These are phyloP conservation scores for Xestoiulus laeticollis DNA, from an alignment of 2,888 invertebrate species.

Conservation along the genomic window DNA sequence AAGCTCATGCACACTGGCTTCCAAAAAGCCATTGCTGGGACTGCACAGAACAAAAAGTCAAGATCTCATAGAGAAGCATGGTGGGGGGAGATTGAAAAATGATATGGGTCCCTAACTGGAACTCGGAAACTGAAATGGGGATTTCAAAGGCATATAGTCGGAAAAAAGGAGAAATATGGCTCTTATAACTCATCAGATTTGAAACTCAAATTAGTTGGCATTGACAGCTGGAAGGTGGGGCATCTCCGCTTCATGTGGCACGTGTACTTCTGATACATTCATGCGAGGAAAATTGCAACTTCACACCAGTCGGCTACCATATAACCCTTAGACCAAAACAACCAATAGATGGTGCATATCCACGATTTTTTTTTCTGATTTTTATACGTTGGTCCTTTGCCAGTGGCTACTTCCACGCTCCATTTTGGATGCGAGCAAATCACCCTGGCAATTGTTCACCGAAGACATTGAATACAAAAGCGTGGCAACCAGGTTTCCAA, in stretches of 20 bases:
- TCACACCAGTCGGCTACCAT: constrained; percentile 17
- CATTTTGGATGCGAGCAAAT: constrained; percentile 44
- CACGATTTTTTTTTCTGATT: neutral
- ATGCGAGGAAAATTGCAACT: constrained; percentile 7
- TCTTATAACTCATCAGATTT: constrained; percentile 39
- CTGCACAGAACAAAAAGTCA: neutral
- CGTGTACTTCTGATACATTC: neutral
- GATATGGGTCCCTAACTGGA: neutral
- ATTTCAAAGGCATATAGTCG: neutral
- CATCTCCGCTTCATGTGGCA: constrained; percentile 38
- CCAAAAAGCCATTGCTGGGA: neutral
- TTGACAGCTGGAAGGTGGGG: constrained; percentile 40
- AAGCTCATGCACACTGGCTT: neutral
- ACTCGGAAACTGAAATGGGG: neutral
- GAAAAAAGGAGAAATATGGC: constrained; percentile 27
- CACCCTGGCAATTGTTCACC: constrained; percentile 44
- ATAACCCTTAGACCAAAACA: neutral
- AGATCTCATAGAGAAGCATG: constrained; percentile 15
- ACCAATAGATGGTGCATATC: neutral
- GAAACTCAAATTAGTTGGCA: constrained; percentile 41
- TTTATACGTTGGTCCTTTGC: neutral
- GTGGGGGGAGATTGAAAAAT: constrained; percentile 12
- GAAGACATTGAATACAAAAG: constrained; percentile 48
- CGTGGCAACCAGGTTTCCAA: constrained; percentile 39
- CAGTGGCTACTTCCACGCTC: constrained; percentile 4